A percentile compares a stretch with the other conserved stretches of the same genome.
phyloP scores from a whole-genome alignment of 2,888 invertebrate species.

The Cecidostiba fungosa region DNA sequence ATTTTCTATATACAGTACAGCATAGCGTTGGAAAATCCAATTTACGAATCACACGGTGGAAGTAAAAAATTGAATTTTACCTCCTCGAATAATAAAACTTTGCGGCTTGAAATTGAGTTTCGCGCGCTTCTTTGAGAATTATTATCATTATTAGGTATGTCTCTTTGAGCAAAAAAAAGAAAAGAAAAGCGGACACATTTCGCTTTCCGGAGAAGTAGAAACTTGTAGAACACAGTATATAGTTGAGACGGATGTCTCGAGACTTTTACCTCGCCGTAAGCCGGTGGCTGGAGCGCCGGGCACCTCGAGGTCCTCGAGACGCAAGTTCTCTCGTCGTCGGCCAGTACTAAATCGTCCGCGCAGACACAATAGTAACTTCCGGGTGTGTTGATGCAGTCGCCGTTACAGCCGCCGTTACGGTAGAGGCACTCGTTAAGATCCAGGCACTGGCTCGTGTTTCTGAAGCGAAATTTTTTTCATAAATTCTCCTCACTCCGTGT shows the following conservation, averaged over 20 bases:
- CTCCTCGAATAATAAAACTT: neutral
- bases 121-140: no score
- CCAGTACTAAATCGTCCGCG: conserved; percentile 75
- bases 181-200: neutral
- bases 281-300: conserved; percentile 71
- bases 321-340: conserved; percentile 77
- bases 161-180: neutral
- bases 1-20: neutral
- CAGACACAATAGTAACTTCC: conserved; percentile 78
- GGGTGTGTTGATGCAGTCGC: conserved; percentile 78
- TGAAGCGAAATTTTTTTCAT: conserved; percentile 63
- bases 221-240: neutral
- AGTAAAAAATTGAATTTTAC: neutral
- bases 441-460: conserved; percentile 75
- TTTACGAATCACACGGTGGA: neutral
- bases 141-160: neutral
- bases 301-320: conserved; percentile 71
- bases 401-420: conserved; percentile 77
- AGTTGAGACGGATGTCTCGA: conserved; percentile 7
- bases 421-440: conserved; percentile 78
- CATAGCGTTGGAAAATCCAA: neutral
- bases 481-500: neutral
- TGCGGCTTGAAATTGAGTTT: neutral
- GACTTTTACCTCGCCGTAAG: conserved; percentile 72
- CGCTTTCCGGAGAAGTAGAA: neutral